Conservation (phyloP, 2,797 vertebrate genomes). For the Myioborus melanocephalus region DNA sequence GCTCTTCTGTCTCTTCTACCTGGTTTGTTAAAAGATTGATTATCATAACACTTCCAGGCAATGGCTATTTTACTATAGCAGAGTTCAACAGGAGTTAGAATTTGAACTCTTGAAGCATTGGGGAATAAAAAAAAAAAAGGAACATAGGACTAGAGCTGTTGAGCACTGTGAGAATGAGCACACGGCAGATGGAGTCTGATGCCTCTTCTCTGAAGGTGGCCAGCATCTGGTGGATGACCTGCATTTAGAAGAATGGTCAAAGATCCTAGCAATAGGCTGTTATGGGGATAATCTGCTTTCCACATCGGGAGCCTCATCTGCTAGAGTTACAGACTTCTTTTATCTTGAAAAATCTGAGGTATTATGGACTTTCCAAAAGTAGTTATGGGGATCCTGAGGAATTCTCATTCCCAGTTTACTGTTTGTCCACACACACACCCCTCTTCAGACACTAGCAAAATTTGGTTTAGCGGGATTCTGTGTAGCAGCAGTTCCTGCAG, state of each 20-base stretch:
- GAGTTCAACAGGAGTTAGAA: background rate
- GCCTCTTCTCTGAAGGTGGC: background rate
- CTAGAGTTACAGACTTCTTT: background rate
- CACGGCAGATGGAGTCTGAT: background rate
- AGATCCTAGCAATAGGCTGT: background rate
- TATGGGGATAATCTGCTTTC: background rate
- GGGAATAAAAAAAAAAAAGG: background rate
- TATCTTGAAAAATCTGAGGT: background rate
- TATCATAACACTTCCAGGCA: background rate
- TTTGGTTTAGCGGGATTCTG: background rate
- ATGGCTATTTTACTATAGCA: background rate
- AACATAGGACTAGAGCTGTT: background rate
- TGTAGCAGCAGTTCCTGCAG: background rate
- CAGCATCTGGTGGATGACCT: background rate
- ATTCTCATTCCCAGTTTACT: background rate
- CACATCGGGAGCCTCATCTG: background rate
- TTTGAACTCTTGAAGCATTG: background rate
- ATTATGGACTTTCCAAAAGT: background rate
- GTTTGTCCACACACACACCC: rapidly evolving
- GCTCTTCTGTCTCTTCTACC: background rate
- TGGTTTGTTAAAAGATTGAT: background rate
- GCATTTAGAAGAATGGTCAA: background rate
- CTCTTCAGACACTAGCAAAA: background rate
- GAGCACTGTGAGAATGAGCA: background rate
- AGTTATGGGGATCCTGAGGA: rapidly evolving